These are phyloP conservation scores for Acanthurus lineatus DNA, from an alignment of 2,797 vertebrate genomes.

Conservation along the genomic window DNA sequence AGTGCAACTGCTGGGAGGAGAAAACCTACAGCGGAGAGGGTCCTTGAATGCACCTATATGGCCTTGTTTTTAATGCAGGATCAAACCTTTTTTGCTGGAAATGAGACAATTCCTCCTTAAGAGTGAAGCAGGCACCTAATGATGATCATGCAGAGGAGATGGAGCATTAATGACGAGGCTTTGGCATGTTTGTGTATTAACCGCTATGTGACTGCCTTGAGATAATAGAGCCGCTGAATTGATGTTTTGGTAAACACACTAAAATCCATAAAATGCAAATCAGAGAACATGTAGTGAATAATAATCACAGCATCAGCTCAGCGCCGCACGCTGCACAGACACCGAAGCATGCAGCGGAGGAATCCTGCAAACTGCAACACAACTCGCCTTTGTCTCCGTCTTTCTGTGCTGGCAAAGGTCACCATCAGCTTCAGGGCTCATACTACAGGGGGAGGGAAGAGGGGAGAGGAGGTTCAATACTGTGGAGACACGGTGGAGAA, in stretches of 20 bases:
- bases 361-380: conserved; percentile 7
- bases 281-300: conserved; percentile 17
- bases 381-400: neutral
- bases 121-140: conserved; percentile 16
- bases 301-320: neutral
- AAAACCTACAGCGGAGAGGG: neutral
- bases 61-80: conserved; percentile 29
- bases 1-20: neutral
- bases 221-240: conserved; percentile 51
- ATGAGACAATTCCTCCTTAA: conserved; percentile 30
- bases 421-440: conserved; percentile 48
- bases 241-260: conserved; percentile 30
- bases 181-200: conserved; percentile 7
- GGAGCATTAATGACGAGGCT: neutral
- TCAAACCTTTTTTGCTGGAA: conserved; percentile 20
- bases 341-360: neutral
- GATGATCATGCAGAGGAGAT: conserved; percentile 17
- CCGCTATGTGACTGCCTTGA: conserved; percentile 13
- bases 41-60: neutral
- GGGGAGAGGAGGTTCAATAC: conserved; percentile 46
- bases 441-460: neutral
- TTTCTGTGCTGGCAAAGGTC: conserved; percentile 44
- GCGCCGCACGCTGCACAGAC: neutral
- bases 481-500: conserved; percentile 46
- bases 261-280: conserved; percentile 33